phyloP scores from a whole-genome alignment of 2,888 invertebrate species.

The Camptogramma bilineatum region DNA sequence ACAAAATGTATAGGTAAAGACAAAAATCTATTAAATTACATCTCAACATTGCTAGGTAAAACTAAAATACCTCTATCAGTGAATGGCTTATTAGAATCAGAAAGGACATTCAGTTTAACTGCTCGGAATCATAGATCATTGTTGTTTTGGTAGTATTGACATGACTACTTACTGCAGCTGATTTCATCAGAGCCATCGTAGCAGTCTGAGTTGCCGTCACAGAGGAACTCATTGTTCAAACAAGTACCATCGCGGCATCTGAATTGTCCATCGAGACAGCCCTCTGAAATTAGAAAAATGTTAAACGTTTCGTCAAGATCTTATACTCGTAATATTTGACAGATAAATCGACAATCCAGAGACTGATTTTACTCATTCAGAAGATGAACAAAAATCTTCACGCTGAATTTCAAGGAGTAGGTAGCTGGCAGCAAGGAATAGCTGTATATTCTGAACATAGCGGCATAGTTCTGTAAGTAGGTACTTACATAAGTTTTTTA shows the following conservation, averaged over 20 bases:
- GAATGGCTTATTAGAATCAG: background rate
- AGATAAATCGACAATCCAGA: background rate
- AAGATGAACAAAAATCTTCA: too few relatives aligned
- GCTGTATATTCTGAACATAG: too few relatives aligned
- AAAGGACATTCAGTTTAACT: background rate
- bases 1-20: background rate
- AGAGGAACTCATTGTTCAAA: slow-evolving; percentile 84
- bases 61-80: slow-evolving; percentile 7
- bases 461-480: too few relatives aligned
- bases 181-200: slow-evolving; percentile 87
- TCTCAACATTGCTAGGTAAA: background rate
- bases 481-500: too few relatives aligned
- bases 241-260: slow-evolving; percentile 84
- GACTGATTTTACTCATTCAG: background rate
- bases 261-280: slow-evolving; percentile 60
- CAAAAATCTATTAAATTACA: background rate
- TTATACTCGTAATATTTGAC: too few relatives aligned
- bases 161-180: slow-evolving; percentile 76
- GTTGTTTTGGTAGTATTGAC: background rate
- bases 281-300: slow-evolving; percentile 46
- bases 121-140: background rate
- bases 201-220: slow-evolving; percentile 87
- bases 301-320: background rate
- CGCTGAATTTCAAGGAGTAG: too few relatives aligned
- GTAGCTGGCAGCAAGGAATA: too few relatives aligned